Evolutionary conservation across 1,140 invertebrate species (phyloP).

Genomic region (Onthophagus taurus): DNA sequence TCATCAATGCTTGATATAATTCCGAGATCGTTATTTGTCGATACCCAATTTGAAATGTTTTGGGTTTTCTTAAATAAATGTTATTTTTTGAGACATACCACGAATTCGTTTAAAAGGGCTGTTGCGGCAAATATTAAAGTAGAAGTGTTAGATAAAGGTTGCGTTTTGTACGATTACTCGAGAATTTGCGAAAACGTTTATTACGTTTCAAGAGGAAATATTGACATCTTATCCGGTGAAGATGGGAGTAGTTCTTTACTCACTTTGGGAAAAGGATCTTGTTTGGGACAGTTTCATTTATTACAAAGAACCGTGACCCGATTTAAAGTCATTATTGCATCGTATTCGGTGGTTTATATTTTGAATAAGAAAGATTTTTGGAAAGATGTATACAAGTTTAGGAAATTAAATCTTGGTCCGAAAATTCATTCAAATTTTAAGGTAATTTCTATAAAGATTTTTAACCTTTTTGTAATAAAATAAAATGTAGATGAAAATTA

Average conservation of each 20-base stretch:
- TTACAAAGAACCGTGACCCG: background rate
- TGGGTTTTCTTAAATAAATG: background rate
- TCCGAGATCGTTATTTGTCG: background rate
- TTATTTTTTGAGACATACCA: background rate
- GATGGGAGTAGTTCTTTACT: slow-evolving; percentile 1
- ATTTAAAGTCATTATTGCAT: slow-evolving; percentile 5
- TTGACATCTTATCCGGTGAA: slow-evolving; percentile 1
- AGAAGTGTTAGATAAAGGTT: slow-evolving; percentile 3
- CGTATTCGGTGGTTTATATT: slow-evolving; percentile 5
- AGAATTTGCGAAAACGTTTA: background rate
- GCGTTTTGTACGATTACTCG: background rate
- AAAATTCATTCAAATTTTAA: slow-evolving; percentile 2
- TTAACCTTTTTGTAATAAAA: too few relatives aligned
- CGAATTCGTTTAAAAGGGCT: background rate
- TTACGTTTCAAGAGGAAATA: slow-evolving; percentile 1
- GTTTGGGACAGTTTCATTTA: slow-evolving; percentile 2
- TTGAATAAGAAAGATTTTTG: background rate
- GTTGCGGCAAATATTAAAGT: background rate
- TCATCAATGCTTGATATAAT: background rate
- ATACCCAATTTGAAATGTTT: slow-evolving; percentile 4
- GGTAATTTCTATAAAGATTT: too few relatives aligned
- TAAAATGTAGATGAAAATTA: too few relatives aligned
- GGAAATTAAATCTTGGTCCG: background rate
- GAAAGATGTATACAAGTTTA: background rate
- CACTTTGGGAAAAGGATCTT: slow-evolving; percentile 2